Evolutionary conservation across 1,140 invertebrate genomes (phyloP), one percentile per base, ranked within the genome.

Genomic region (Magallana gigas): DNA sequence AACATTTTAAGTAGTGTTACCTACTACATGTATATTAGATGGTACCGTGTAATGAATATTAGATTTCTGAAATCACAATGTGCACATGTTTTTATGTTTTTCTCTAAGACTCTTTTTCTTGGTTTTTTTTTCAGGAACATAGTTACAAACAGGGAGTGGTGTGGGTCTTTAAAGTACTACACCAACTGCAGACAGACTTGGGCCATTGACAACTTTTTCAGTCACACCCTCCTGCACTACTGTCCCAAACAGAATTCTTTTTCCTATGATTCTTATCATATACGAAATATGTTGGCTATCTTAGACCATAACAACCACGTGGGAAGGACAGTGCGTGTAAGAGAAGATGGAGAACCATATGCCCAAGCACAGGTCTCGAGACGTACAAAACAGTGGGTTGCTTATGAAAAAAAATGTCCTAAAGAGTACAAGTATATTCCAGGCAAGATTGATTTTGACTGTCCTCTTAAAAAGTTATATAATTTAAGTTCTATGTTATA

Each of bases 241-340:
- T 83, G 81, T 18, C 81, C 81, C 12, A 83, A 83, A 83, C 36
- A 56, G 56, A 23, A 48, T 23, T 83, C 81, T 48, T 56, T 83
- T 56, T 6, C 48, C 9, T 83, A 83, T 83, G 81, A 83, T 18
- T n/a, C 36, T 56, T 83, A 83, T 56, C 12, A 11, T 18, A 57
- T n/a, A 23, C 18, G 81, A 57, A 83, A 83, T 18, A 8, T 48
- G 36, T 57, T 83, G 48, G 81, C 81, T 56, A 48, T 83, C 8
- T 57, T 83, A 56, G 81, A 83, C 18, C 48, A 56, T 36, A 83
- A 83, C 56, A 16, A 36, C 81, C 81, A 83, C 12, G 29, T 48
- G 11, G 8, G 16, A 16, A 83, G 81, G 36, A 57, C n/a, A 23
- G n/a, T 36, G n/a, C n/a, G n/a, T 23, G 68, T 76, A 9, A 76